These are phyloP conservation scores for Macaria liturata DNA, from an alignment of 2,888 invertebrate species.

Conservation along the genomic window DNA sequence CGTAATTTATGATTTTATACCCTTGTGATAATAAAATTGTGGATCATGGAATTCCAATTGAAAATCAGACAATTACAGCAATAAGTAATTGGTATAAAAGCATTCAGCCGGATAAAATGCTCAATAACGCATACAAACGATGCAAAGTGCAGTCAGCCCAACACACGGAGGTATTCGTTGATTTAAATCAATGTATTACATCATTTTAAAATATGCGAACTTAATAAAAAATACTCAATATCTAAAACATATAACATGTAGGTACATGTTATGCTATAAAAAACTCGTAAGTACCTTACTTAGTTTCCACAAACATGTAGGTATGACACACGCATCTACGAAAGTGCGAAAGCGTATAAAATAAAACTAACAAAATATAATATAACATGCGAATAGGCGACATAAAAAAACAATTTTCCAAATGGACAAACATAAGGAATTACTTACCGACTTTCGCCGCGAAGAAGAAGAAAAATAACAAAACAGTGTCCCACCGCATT, in stretches of 20 bases:
- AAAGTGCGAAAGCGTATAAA: neutral
- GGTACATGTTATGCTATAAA: too few species aligned
- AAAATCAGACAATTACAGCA: neutral
- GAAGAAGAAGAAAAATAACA: constrained; percentile 55
- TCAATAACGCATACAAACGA: too few species aligned
- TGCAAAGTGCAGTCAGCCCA: too few species aligned
- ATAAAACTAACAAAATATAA: constrained; percentile 12
- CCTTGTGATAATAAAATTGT: constrained; percentile 7
- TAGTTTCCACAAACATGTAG: neutral
- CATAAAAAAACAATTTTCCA: constrained; percentile 24
- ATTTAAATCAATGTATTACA: too few species aligned
- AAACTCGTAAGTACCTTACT: neutral
- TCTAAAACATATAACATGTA: too few species aligned
- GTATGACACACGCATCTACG: neutral
- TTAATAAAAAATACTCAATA: too few species aligned
- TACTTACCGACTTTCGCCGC: constrained; percentile 63
- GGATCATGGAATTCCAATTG: constrained; percentile 2
- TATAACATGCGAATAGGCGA: constrained; percentile 18
- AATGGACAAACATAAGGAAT: constrained; percentile 24
- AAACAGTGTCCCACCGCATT: constrained; percentile 62
- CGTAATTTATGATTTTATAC: constrained; percentile 11
- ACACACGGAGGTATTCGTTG: too few species aligned
- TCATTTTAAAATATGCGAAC: neutral
- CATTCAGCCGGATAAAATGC: too few species aligned
- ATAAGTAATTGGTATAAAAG: too few species aligned